These are phyloP conservation scores for Phalacrocorax carbo DNA, from an alignment of 2,113 vertebrate species.

Conservation along the genomic window DNA sequence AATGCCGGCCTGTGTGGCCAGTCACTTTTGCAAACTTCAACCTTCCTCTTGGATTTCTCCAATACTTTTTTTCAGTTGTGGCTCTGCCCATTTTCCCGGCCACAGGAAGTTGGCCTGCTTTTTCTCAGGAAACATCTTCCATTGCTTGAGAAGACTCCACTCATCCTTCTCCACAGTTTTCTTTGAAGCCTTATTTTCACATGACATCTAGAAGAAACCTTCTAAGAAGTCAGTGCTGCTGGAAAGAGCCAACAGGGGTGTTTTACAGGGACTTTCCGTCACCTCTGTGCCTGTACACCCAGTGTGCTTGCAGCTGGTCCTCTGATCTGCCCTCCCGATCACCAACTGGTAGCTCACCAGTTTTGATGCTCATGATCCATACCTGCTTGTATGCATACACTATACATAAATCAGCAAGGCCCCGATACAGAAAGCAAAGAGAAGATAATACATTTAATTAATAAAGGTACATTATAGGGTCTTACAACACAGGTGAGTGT, in stretches of 20 bases:
- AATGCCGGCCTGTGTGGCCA: not conserved
- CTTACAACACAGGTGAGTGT: not conserved
- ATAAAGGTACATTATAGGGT: not conserved
- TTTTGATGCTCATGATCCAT: not conserved
- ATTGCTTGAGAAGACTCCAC: not conserved
- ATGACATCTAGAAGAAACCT: not conserved
- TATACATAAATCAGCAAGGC: not conserved
- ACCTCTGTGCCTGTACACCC: not conserved
- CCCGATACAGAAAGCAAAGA: not conserved
- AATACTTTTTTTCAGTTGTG: not conserved
- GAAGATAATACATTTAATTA: not conserved
- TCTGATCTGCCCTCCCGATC: not conserved
- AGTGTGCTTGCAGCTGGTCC: not conserved
- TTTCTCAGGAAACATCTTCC: not conserved
- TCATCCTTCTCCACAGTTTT: not conserved
- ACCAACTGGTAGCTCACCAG: accelerated
- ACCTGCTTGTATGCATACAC: not conserved
- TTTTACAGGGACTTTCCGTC: not conserved
- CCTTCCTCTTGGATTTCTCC: not conserved
- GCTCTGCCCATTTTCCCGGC: not conserved
- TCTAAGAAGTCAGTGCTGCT: not conserved
- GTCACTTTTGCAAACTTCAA: not conserved
- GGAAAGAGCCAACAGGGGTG: not conserved
- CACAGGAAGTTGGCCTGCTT: not conserved
- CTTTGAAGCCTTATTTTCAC: not conserved